Conservation (phyloP, 1,140 invertebrate genomes). For the Bombus sylvicola region DNA sequence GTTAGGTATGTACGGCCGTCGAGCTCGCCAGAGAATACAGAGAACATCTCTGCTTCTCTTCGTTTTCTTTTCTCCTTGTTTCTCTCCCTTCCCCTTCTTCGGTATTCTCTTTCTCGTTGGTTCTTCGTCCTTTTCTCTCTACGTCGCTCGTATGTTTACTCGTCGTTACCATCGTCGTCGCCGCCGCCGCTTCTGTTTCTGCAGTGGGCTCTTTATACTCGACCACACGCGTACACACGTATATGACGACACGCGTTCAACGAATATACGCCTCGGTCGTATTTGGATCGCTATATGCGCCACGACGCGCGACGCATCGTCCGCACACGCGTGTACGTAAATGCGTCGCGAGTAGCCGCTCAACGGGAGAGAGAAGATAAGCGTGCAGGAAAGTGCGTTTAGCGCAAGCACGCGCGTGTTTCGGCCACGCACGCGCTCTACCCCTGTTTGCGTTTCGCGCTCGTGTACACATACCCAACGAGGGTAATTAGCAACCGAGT, state of each 20-base stretch:
- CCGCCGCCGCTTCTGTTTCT: conserved; percentile 58
- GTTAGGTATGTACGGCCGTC: conserved; percentile 63
- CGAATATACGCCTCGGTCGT: conserved; percentile 33
- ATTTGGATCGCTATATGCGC: conserved; percentile 14
- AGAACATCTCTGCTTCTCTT: conserved; percentile 19
- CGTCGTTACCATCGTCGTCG: conserved; percentile 56
- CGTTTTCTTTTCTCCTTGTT: not conserved
- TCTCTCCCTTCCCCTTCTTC: not conserved
- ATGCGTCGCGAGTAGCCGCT: not conserved
- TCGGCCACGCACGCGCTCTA: conserved; percentile 2
- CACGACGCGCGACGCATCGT: not conserved
- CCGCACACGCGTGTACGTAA: not conserved
- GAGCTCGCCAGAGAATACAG: conserved; percentile 40
- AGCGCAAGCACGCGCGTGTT: conserved; percentile 2
- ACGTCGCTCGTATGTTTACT: conserved; percentile 53
- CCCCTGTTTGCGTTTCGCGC: conserved; percentile 1
- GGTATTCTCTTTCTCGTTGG: not conserved
- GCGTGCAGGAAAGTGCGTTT: conserved; percentile 6
- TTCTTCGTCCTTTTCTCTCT: not conserved
- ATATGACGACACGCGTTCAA: not conserved
- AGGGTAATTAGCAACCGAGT: conserved; percentile 26
- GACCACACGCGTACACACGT: conserved; percentile 22
- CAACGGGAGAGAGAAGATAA: not conserved
- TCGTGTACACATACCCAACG: not conserved
- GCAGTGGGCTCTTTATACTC: conserved; percentile 59